Evolutionary conservation across 1,140 invertebrate genomes (phyloP).

Genomic region (Heliconius himera): DNA sequence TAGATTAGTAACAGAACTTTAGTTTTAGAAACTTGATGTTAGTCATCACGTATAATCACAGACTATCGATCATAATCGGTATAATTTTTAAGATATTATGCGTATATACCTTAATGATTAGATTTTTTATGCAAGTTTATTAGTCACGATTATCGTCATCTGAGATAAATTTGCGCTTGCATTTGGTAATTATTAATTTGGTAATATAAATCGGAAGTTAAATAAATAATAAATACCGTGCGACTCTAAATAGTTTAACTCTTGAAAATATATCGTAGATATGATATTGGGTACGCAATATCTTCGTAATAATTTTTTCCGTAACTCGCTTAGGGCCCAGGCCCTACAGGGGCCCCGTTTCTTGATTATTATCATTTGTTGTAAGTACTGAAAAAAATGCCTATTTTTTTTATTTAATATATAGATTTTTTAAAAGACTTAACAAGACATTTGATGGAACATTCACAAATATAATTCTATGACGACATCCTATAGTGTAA

Average conservation of each 20-base stretch:
- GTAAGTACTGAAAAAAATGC: too few relatives aligned
- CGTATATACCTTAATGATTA: neutral
- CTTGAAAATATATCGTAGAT: neutral
- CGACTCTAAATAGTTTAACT: neutral
- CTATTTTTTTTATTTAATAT: too few relatives aligned
- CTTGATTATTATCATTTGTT: too few relatives aligned
- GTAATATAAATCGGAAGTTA: neutral
- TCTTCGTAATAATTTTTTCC: too few relatives aligned
- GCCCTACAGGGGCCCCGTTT: too few relatives aligned
- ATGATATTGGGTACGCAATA: neutral
- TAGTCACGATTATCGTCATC: neutral
- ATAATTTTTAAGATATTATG: neutral
- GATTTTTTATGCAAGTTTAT: neutral
- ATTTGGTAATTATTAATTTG: neutral
- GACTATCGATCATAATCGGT: neutral
- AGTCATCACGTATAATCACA: slow-evolving; percentile 25
- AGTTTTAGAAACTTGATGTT: slow-evolving; percentile 38
- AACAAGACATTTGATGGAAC: slow-evolving; percentile 23
- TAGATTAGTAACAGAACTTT: slow-evolving; percentile 18
- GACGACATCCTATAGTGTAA: slow-evolving; percentile 28
- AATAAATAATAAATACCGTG: neutral
- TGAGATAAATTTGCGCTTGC: too few relatives aligned
- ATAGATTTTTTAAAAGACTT: too few relatives aligned
- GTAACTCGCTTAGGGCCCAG: too few relatives aligned
- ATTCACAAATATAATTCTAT: slow-evolving; percentile 24